Base-by-base conservation (phyloP, 2,113 vertebrate species). In the Centropristis striata region DNA sequence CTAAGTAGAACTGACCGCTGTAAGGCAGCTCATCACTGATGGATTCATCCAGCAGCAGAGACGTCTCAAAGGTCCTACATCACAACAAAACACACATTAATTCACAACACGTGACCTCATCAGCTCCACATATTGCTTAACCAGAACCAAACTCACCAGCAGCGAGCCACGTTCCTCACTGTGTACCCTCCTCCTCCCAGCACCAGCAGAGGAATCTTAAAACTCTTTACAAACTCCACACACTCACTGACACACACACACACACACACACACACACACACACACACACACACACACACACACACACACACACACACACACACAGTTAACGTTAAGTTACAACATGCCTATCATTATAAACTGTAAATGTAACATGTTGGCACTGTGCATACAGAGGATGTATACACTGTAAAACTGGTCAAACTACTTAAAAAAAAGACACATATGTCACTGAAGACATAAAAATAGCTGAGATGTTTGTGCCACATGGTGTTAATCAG, bases 1-100 rank as follows among this genome's bases (percentile, higher is more conserved):
- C 23, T 10, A 21, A 20, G 18, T 15, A n/a, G 0, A 14, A 71
- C 97, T 96, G 88, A 99, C 98, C 98, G 13, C 97, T 99, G 23
- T 99, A 99, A 0, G 98, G 98, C 55, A 99, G 96, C 86, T 99
- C 98, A 14, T 99, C 98, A 3, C 98, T 99, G 72, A 99, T 99
- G 8, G 97, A 95, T 74, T 99, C 98, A 25, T 99, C 97, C 63
- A 99, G 95, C 16, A 99, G 90, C 81, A 99, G 91, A 0, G 98
- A 99, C 0, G 98, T 99, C 92, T 99, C 98, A 0, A 96, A 99
- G 4, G 98, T 99, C 98, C 98, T 99, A 13, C 25, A 67, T 25
- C 20, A 76, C 4, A 64, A 64, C 13, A 77, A 18, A 67, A 23
- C n/a, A 61, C 0, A 4, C 36, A 36, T 67, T 32, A 32, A 3